Evolutionary conservation across 2,797 vertebrate genomes (phyloP), one percentile per base, ranked within the genome.

Genomic region (Ptychadena robeensis): DNA sequence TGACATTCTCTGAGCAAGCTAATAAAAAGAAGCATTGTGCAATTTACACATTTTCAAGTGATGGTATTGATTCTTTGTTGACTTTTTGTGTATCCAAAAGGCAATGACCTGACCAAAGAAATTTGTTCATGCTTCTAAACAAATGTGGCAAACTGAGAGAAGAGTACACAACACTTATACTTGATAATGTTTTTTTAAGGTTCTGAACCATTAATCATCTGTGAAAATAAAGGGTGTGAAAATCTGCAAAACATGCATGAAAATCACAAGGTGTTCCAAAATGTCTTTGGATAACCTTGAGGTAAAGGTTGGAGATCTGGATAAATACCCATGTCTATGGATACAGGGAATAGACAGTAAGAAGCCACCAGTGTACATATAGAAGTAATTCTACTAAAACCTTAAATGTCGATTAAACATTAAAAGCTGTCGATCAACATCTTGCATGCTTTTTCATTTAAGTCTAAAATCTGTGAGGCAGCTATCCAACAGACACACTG

Each of bases 151-250:
- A 82, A 7, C 65, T 85, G 86, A 71, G 44, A 79, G 61, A 27
- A 71, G 37, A 82, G 44, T 32, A 80, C 48, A 44, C 22, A 31
- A 27, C 8, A 48, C 40, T 74, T 34, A 69, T 76, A 87, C 77
- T 64, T 76, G 76, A 57, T 89, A 91, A 90, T 86, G 80, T 86
- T 85, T 25, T 81, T 78, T 35, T 71, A 34, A 65, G 75, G 82
- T 66, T 71, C 66, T 14, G 25, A 30, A 63, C 76, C 74, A 38
- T 3, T 73, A 85, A 76, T 64, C 22, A 71, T 85, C 71, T 82
- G 79, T 87, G 86, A 88, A 85, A 87, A 82, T 80, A 83, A 82
- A 86, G 31, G 87, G 74, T 87, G 86, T 86, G 82, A 91, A 90
- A 90, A 88, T 78, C 82, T 53, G 44, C 76, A 83, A 86, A 87